Percentiles rank a stretch among this genome's conserved stretches.
Conservation (phyloP, 2,888 invertebrate genomes). For the Lapara coniferarum region DNA sequence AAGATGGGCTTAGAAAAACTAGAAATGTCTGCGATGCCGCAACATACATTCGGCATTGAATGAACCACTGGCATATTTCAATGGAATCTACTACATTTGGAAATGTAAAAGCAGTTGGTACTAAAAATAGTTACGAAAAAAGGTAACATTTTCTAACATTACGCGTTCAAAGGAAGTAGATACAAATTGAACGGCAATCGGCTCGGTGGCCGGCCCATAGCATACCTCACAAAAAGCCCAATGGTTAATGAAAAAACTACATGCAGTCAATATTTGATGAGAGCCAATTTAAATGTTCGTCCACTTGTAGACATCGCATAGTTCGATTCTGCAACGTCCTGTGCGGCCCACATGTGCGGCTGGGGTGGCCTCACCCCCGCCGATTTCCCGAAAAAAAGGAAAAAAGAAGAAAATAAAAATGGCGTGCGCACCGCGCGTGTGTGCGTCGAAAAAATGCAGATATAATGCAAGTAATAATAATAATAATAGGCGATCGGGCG, state of each 20-base stretch:
- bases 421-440: constrained; percentile 66
- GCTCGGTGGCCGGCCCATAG: constrained; percentile 43
- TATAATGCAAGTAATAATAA: constrained; percentile 83
- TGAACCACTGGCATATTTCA: not conserved
- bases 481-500: constrained; percentile 81
- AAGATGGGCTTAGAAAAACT: constrained; percentile 4
- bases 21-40: not conserved
- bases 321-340: constrained; percentile 64
- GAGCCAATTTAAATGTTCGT: constrained; percentile 83
- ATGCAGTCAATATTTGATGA: constrained; percentile 83
- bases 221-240: constrained; percentile 69
- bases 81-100: constrained; percentile 15
- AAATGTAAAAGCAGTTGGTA: constrained; percentile 6
- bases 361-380: constrained; percentile 60
- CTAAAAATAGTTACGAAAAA: constrained; percentile 29
- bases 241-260: constrained; percentile 81
- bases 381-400: constrained; percentile 73
- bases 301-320: constrained; percentile 83
- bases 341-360: constrained; percentile 57
- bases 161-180: constrained; percentile 61
- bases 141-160: constrained; percentile 35
- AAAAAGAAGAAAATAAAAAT: constrained; percentile 78
- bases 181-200: constrained; percentile 65
- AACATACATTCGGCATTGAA: not conserved
- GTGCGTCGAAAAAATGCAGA: constrained; percentile 81